Conservation (phyloP, 2,113 vertebrate species). For the Piliocolobus tephrosceles region DNA sequence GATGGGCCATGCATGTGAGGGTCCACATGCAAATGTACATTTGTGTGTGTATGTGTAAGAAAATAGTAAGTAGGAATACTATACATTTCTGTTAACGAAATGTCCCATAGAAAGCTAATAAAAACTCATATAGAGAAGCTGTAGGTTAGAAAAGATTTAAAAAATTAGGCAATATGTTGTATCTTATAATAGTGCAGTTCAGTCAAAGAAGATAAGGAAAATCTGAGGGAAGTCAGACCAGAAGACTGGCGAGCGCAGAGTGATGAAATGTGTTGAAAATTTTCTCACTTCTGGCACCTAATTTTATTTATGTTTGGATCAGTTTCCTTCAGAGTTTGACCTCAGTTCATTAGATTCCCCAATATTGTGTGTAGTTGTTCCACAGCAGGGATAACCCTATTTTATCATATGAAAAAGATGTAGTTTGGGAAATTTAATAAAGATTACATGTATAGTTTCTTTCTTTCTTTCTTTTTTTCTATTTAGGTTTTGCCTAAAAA, state of each 20-base stretch:
- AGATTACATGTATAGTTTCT: background rate
- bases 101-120: background rate
- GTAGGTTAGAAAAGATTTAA: background rate
- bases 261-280: background rate
- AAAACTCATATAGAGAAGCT: background rate
- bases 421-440: background rate
- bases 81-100: background rate
- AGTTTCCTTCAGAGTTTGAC: background rate
- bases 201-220: background rate
- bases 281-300: background rate
- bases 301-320: background rate
- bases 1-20: background rate
- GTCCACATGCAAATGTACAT: fast-evolving
- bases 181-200: background rate
- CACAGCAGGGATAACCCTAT: background rate
- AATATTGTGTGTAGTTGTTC: background rate
- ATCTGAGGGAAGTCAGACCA: background rate
- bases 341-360: background rate
- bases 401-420: background rate
- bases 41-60: background rate
- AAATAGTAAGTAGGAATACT: background rate
- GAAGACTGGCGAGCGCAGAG: fast-evolving
- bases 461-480: background rate
- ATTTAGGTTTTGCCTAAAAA: background rate
- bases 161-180: background rate